These are phyloP conservation scores for Adrianichthys oophorus DNA, from an alignment of 2,797 vertebrate genomes.

Conservation along the genomic window DNA sequence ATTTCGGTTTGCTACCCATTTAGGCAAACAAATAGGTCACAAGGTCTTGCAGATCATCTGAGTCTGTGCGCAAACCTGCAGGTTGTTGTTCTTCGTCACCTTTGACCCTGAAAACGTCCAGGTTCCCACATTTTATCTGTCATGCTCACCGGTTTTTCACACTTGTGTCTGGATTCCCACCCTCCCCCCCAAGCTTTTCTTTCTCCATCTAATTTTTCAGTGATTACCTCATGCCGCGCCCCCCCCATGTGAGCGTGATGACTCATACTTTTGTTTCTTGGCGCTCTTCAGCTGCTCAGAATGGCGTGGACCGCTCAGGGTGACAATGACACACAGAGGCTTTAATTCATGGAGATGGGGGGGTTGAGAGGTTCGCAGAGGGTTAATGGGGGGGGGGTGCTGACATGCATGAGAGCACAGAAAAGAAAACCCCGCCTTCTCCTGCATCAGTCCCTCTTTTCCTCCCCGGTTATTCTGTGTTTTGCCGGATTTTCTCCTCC, in stretches of 20 bases:
- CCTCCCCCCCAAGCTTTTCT: background rate
- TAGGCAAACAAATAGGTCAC: too few relatives aligned
- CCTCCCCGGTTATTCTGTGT: background rate
- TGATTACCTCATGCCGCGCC: slow-evolving; percentile 9
- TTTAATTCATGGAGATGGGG: slow-evolving; percentile 54
- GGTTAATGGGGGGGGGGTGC: slow-evolving; percentile 1
- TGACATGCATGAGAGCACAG: slow-evolving; percentile 45
- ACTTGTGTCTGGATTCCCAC: too few relatives aligned
- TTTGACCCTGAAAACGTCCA: too few relatives aligned
- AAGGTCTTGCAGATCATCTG: too few relatives aligned
- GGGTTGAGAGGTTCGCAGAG: slow-evolving; percentile 35
- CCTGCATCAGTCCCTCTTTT: background rate
- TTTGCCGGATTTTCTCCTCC: background rate
- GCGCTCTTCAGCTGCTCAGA: slow-evolving; percentile 49
- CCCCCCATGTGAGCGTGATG: slow-evolving; percentile 26
- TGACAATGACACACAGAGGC: slow-evolving; percentile 33
- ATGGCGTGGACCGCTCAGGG: slow-evolving; percentile 32
- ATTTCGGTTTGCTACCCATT: too few relatives aligned
- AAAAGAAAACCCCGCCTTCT: slow-evolving; percentile 32
- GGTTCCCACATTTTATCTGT: too few relatives aligned
- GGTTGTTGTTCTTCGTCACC: too few relatives aligned
- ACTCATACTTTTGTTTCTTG: slow-evolving; percentile 48
- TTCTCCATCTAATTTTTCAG: slow-evolving; percentile 5
- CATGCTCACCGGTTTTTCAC: too few relatives aligned
- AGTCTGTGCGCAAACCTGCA: too few relatives aligned